These are phyloP conservation scores for Catharus bicknelli DNA, from an alignment of 2,113 vertebrate species.

Conservation along the genomic window DNA sequence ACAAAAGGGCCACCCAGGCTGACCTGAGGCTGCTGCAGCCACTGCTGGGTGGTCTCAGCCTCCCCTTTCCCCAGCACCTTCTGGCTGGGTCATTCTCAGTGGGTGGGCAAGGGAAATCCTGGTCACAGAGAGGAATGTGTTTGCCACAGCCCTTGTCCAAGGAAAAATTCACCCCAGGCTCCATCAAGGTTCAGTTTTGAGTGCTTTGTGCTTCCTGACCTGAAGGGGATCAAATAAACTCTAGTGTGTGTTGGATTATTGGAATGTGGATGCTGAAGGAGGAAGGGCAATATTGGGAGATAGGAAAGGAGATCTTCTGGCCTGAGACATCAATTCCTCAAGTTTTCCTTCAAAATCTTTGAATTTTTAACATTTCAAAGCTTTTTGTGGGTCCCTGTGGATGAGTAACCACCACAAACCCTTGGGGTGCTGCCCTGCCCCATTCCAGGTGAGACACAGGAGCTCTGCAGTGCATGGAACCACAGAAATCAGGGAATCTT, in stretches of 20 bases:
- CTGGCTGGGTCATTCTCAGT: neutral
- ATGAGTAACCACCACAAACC: neutral
- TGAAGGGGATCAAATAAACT: neutral
- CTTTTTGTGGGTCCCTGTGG: neutral
- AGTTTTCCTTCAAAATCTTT: neutral
- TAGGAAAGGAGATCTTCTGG: neutral
- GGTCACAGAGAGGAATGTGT: neutral
- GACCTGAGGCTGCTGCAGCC: neutral
- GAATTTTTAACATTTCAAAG: neutral
- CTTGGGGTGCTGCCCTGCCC: neutral
- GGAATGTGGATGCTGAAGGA: neutral
- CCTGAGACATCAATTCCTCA: neutral
- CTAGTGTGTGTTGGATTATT: fast-evolving
- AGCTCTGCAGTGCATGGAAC: neutral
- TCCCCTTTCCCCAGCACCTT: neutral
- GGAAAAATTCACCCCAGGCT: neutral
- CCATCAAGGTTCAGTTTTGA: neutral
- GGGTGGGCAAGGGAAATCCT: neutral
- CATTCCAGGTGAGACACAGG: neutral
- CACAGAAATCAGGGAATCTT: neutral
- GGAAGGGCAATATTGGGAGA: neutral
- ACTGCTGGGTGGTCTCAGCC: neutral
- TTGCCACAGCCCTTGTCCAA: neutral
- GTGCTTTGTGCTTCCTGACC: neutral
- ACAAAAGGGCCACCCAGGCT: neutral